Percentiles rank a stretch among this genome's conserved stretches.
Evolutionary conservation across 2,113 vertebrate genomes (phyloP).

Genomic region (Acrocephalus arundinaceus): DNA sequence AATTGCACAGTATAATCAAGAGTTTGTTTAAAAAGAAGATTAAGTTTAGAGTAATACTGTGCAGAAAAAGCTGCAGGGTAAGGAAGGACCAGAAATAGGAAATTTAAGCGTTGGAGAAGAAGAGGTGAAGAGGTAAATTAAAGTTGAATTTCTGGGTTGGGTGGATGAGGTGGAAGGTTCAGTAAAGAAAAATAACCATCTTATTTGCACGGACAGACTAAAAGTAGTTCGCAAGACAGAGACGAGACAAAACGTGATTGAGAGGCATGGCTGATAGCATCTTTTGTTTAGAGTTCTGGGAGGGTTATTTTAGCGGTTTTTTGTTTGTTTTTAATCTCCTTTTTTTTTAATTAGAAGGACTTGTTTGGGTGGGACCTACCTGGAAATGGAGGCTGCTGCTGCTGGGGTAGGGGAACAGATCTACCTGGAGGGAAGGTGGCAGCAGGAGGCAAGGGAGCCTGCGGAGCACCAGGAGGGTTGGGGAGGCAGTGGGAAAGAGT

Average conservation of each 20-base stretch:
- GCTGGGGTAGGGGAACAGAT: neutral
- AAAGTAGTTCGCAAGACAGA: neutral
- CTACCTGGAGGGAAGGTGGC: neutral
- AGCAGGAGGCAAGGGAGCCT: neutral
- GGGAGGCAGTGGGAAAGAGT: neutral
- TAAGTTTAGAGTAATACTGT: neutral
- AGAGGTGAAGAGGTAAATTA: neutral
- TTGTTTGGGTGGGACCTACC: neutral
- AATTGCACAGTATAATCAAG: neutral
- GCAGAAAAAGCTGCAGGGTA: neutral
- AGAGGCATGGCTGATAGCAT: neutral
- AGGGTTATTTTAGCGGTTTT: fast-evolving
- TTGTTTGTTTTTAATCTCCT: neutral
- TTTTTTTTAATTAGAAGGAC: neutral
- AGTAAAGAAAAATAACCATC: neutral
- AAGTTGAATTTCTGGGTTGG: neutral
- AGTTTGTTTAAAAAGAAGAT: neutral
- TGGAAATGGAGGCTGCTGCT: neutral
- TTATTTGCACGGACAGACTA: neutral
- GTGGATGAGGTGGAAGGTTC: neutral
- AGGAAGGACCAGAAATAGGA: neutral
- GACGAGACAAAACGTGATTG: neutral
- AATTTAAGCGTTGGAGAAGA: neutral
- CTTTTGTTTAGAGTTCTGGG: neutral
- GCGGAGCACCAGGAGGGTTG: fast-evolving